Conservation (phyloP, 2,797 vertebrate species). For the Eulemur albifrons region DNA sequence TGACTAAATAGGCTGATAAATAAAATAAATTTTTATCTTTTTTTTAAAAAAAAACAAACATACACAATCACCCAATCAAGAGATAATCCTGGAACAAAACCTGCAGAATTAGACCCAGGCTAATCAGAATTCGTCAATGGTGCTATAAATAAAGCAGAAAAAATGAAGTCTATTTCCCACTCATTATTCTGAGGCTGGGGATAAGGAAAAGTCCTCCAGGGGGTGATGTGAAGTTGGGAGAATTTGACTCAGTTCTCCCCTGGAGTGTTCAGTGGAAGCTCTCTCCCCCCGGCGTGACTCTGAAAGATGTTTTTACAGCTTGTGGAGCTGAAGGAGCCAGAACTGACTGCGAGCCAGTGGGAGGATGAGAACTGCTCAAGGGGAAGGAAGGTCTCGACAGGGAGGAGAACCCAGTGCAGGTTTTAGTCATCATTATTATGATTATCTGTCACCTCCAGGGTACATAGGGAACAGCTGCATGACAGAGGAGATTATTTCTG, state of each 20-base stretch:
- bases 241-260: background rate
- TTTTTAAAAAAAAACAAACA: background rate
- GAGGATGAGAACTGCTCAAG: slow-evolving; percentile 31
- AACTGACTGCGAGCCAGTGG: background rate
- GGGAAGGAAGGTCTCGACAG: slow-evolving; percentile 60
- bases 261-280: background rate
- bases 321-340: background rate
- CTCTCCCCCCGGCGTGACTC: background rate
- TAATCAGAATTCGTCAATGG: background rate
- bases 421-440: slow-evolving; percentile 52
- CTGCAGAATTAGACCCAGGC: background rate
- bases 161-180: background rate
- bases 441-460: slow-evolving; percentile 59
- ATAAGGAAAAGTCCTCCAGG: background rate
- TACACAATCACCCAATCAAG: background rate
- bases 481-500: slow-evolving; percentile 36
- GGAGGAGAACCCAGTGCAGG: slow-evolving; percentile 34
- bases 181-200: background rate
- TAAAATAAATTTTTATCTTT: slow-evolving; percentile 29
- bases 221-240: background rate
- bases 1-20: background rate
- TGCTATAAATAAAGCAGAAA: background rate
- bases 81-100: slow-evolving; percentile 16
- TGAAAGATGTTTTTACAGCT: background rate
- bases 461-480: background rate